Evolutionary conservation across 1,140 invertebrate species (phyloP).

Genomic region (Drosophila orosa): DNA sequence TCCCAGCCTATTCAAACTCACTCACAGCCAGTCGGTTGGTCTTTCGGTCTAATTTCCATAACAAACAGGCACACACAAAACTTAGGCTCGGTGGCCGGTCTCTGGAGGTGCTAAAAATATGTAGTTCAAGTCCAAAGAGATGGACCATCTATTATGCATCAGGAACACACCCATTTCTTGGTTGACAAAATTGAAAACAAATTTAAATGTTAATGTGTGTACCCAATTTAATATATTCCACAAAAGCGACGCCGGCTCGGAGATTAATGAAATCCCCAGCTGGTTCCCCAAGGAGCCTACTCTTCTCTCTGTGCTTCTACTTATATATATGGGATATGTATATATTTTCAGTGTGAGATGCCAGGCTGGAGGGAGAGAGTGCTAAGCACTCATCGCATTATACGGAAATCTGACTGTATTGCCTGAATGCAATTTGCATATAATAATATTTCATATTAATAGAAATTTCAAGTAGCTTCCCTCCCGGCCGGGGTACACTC

Average conservation of each 20-base stretch:
- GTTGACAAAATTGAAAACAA: slow-evolving; percentile 77
- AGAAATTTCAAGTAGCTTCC: slow-evolving; percentile 47
- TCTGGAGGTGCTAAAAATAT: slow-evolving; percentile 63
- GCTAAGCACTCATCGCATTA: slow-evolving; percentile 25
- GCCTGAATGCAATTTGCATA: slow-evolving; percentile 58
- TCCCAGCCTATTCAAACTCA: slow-evolving; percentile 11
- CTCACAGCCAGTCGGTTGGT: not conserved
- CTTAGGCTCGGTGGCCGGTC: slow-evolving; percentile 28
- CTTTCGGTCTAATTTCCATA: slow-evolving; percentile 58
- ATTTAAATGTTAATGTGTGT: slow-evolving; percentile 76
- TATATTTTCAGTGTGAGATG: slow-evolving; percentile 11
- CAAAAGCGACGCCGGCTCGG: slow-evolving; percentile 54
- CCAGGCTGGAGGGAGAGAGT: not conserved
- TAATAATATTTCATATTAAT: slow-evolving; percentile 57
- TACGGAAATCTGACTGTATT: slow-evolving; percentile 45
- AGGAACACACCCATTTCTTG: slow-evolving; percentile 21
- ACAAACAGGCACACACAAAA: slow-evolving; percentile 34
- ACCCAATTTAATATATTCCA: slow-evolving; percentile 71
- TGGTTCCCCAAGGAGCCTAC: slow-evolving; percentile 22
- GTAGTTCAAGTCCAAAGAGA: slow-evolving; percentile 38
- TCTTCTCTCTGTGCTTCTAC: not conserved
- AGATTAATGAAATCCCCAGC: slow-evolving; percentile 68
- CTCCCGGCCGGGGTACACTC: slow-evolving; percentile 1
- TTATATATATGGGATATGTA: slow-evolving; percentile 9
- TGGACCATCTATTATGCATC: slow-evolving; percentile 29